These are phyloP conservation scores for Aradophagus sp. DNA, from an alignment of 1,140 invertebrate species.

Conservation along the genomic window DNA sequence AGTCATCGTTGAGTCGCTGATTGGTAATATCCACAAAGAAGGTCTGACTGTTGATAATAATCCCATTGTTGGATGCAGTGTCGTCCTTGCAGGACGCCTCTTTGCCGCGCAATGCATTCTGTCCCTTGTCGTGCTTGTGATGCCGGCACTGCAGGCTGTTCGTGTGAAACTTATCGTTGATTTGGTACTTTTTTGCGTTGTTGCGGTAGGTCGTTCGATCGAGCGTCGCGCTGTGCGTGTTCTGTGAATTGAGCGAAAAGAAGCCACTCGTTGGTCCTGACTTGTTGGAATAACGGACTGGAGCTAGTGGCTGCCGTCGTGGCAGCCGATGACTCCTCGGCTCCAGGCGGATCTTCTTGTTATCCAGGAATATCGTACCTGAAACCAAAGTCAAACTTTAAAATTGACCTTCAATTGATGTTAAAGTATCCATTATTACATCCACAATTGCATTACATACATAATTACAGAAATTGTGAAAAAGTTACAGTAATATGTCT, in stretches of 20 bases:
- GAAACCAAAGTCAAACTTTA: conserved; percentile 2
- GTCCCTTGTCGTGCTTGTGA: conserved; percentile 38
- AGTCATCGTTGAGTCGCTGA: conserved; percentile 52
- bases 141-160: conserved; percentile 54
- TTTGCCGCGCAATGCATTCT: conserved; percentile 38
- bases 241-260: conserved; percentile 54
- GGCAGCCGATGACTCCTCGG: conserved; percentile 66
- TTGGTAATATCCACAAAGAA: conserved; percentile 58
- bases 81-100: conserved; percentile 25
- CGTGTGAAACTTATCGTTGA: conserved; percentile 56
- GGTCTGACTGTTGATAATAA: conserved; percentile 56
- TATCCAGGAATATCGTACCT: conserved; percentile 62
- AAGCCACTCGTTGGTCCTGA: conserved; percentile 58
- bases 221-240: conserved; percentile 65
- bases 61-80: conserved; percentile 24
- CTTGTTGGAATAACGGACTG: conserved; percentile 43
- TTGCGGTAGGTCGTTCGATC: conserved; percentile 68
- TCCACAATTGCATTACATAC: neutral
- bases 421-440: too few relatives aligned
- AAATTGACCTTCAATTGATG: neutral
- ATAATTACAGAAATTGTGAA: conserved; percentile 26
- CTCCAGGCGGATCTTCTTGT: conserved; percentile 64
- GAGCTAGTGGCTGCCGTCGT: conserved; percentile 51
- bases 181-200: conserved; percentile 62
- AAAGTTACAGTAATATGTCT: too few relatives aligned